Evolutionary conservation across 1,140 invertebrate genomes (phyloP).

Genomic region (Propsilocerus akamusi): DNA sequence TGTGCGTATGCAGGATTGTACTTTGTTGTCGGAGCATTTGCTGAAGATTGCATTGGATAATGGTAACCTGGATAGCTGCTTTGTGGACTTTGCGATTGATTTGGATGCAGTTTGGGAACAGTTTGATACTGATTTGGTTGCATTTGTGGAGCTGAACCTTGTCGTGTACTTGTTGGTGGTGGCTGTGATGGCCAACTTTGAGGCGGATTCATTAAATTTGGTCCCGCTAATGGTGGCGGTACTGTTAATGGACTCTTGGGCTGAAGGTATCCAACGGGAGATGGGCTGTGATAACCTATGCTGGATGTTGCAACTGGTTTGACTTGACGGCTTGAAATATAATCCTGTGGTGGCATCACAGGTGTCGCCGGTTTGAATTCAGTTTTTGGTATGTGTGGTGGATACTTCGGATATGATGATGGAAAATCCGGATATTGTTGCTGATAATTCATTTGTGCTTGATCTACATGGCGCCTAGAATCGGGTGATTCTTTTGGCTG

Average conservation of each 20-base stretch:
- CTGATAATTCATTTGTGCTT: background rate
- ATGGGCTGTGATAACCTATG: background rate
- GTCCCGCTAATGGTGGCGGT: too few species aligned
- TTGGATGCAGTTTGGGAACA: background rate
- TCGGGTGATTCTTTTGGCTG: background rate
- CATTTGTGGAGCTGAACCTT: background rate
- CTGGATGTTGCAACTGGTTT: too few species aligned
- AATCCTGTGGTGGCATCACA: background rate
- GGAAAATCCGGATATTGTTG: constrained; percentile 1
- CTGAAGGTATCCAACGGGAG: background rate
- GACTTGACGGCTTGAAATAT: background rate
- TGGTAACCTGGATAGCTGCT: background rate
- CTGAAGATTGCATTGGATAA: background rate
- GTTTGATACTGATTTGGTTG: background rate
- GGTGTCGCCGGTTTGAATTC: background rate
- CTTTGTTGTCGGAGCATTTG: too few species aligned
- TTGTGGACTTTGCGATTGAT: background rate
- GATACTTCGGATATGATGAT: background rate
- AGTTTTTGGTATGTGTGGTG: background rate
- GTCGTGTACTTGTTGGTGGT: background rate
- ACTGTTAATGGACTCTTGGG: background rate
- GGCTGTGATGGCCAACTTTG: background rate
- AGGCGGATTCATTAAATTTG: background rate
- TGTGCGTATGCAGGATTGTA: too few species aligned
- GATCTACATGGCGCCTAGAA: background rate